Base-by-base conservation (phyloP, 2,797 vertebrate genomes). In the Pelobates cultripes region DNA sequence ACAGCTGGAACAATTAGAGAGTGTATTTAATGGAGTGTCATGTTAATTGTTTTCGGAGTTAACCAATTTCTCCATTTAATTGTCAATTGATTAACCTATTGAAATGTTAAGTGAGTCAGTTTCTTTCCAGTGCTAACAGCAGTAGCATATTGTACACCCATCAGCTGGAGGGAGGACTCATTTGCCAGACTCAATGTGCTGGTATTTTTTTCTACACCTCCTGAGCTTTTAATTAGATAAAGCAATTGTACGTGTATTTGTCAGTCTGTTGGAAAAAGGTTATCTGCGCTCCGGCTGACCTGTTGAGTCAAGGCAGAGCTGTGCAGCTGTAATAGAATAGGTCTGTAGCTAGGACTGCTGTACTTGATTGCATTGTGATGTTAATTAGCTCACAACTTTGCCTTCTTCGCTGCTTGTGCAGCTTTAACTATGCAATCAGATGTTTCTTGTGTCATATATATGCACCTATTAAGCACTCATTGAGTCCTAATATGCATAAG, bases 31-130 rank as follows among this genome's bases (percentile, higher is more conserved):
- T 93, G 90, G 92, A 92, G 92, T 93, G 93, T 94, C 92, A 89
- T 94, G 93, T 92, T 95, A 95, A 95, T 94, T 94, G 94, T 94
- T 92, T 91, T 92, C 89, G 7, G 89, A 93, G 91, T 94, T 95
- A 94, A 93, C 93, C 92, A 93, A 93, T 94, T 94, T 94, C 94
- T 94, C 91, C 89, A 89, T 94, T 94, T 95, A 95, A 95, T 94
- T 95, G 93, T 89, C 89, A 91, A 95, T 95, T 95, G 94, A 95
- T 95, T 95, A 94, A 95, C 92, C 94, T 93, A 95, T 95, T 95
- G 94, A 95, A 94, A 95, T 95, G 94, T 93, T 95, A 95, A 95
- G 91, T 94, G 94, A 95, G 93, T 94, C 94, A 94, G 93, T 94
- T 94, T 94, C 93, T 93, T 94, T 91, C 91, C 89, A 92, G 92